Evolutionary conservation across 2,888 invertebrate genomes (phyloP).

Genomic region (Xestia c-nigrum): DNA sequence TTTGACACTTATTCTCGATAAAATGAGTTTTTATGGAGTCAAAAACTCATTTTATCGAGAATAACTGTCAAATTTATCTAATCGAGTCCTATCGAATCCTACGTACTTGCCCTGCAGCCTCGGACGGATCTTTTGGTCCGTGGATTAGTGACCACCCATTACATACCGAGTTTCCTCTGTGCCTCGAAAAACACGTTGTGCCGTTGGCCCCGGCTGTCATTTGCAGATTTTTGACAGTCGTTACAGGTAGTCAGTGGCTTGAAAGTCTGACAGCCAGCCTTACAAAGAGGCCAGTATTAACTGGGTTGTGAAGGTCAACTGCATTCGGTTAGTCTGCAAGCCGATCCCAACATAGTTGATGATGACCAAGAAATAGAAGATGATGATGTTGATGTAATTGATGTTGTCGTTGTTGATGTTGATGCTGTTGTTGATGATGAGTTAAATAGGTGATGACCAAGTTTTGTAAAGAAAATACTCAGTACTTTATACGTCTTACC

Average conservation of each 20-base stretch:
- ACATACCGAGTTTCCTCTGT: neutral
- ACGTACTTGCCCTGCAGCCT: no score
- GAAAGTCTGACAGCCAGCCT: neutral
- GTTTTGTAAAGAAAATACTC: conserved; percentile 17
- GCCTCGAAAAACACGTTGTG: neutral
- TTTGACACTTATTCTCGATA: no score
- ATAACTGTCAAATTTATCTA: no score
- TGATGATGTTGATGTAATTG: no score
- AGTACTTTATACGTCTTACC: neutral
- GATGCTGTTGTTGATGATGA: no score
- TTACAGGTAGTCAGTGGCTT: neutral
- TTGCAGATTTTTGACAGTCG: neutral
- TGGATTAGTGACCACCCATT: neutral
- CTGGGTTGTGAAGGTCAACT: neutral
- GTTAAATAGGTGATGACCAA: neutral
- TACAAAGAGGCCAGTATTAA: neutral
- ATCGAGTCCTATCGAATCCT: no score
- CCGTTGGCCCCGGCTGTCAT: neutral
- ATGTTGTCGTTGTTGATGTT: no score
- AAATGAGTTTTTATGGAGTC: no score
- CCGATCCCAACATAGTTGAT: neutral
- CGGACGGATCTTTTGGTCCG: neutral
- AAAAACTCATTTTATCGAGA: no score
- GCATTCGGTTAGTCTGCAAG: neutral
- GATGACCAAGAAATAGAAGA: no score